Base-by-base conservation (phyloP, 1,140 invertebrate species). In the Hydropsyche tenuis region DNA sequence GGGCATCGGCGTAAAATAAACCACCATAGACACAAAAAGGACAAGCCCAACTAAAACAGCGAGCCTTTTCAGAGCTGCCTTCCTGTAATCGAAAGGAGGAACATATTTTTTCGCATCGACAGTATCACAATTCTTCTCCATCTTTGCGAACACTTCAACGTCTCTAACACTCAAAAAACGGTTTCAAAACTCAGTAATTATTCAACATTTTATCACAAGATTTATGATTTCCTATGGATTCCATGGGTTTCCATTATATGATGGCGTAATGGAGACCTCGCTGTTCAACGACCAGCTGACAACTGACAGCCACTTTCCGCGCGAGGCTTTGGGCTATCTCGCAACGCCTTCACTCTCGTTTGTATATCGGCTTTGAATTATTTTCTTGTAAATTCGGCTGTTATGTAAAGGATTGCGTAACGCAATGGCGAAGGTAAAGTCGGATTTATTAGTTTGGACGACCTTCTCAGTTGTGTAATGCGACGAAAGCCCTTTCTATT, bases 1-100 rank as follows among this genome's bases (percentile, higher is more conserved):
- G 48, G 75, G 75, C 75, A 77, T 77, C 5, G 75, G 75, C 6
- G 75, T 74, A 1, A 77, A 51, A 25, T 77, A 77, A 18, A 77
- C 70, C 6, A 77, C 68, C 2, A 73, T 14, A 4, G 73, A 48
- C 11, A 77, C 75, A 7, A 73, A 16, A 6, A 72, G 42, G 42
- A 56, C 45, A 7, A 77, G 20, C 43, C 73, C 75, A 0, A 69
- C n/a, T 1, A 77, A 25, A 12, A 77, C 30, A 1, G 45, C 73
- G 2, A 77, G 53, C 23, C 70, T 72, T 46, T 65, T 53, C 7
- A 77, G 7, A 12, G 73, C 42, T 5, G 63, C 73, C 27, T 65
- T 73, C 37, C 37, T 73, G 30, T 74, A 74, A 53, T 77, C 70
- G 12, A 77, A 63, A n/a, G 37, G 37, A 14, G 56, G 56, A 5